phyloP scores from a whole-genome alignment of 2,888 invertebrate species.

The Galeopsomyia nigrocyanea region DNA sequence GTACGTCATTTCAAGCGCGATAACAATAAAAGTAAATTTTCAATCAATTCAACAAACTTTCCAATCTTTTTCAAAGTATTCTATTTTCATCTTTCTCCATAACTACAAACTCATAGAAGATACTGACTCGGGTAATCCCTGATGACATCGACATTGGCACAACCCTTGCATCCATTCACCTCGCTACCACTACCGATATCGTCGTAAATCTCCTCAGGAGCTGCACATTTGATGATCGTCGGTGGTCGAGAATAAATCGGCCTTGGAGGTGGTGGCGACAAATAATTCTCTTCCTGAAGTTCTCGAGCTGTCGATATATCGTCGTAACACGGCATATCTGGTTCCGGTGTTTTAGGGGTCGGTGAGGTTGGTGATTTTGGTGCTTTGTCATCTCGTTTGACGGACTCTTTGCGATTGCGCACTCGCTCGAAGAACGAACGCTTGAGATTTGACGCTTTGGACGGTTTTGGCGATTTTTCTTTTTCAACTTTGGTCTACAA shows the following conservation, averaged over 20 bases:
- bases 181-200: slow-evolving; percentile 54
- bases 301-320: slow-evolving; percentile 49
- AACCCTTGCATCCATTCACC: slow-evolving; percentile 29
- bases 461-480: slow-evolving; percentile 42
- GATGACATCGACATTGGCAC: slow-evolving; percentile 33
- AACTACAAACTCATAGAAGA: not conserved
- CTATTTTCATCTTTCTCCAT: not conserved
- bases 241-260: slow-evolving; percentile 57
- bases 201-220: slow-evolving; percentile 58
- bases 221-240: slow-evolving; percentile 24
- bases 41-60: not conserved
- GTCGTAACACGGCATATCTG: slow-evolving; percentile 54
- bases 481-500: slow-evolving; percentile 14
- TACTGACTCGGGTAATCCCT: slow-evolving; percentile 36
- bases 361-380: slow-evolving; percentile 3
- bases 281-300: slow-evolving; percentile 54
- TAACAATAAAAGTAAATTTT: too few relatives aligned
- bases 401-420: slow-evolving; percentile 53
- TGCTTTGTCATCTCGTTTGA: slow-evolving; percentile 49
- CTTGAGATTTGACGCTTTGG: slow-evolving; percentile 53
- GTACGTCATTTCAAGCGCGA: too few relatives aligned
- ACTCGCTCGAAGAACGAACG: slow-evolving; percentile 61
- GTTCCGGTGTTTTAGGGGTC: not conserved
- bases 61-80: not conserved
- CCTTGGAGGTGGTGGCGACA: slow-evolving; percentile 60